Evolutionary conservation across 2,113 vertebrate genomes (phyloP).

Genomic region (Caranx melampygus): DNA sequence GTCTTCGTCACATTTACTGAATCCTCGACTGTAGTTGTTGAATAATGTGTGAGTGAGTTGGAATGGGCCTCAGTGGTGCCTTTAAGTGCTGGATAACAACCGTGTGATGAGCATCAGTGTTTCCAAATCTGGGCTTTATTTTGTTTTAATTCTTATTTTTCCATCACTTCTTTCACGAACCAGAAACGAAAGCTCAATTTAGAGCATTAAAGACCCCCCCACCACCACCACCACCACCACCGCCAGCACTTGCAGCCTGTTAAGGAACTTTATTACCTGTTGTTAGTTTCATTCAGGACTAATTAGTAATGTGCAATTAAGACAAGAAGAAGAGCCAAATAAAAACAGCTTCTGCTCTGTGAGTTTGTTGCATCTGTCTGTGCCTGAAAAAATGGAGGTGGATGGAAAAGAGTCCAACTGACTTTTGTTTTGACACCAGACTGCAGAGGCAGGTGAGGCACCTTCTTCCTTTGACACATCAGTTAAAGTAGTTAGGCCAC

Average conservation of each 20-base stretch:
- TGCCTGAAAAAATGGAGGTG: background rate
- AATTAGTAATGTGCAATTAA: no score
- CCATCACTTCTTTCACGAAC: background rate
- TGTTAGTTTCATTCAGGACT: background rate
- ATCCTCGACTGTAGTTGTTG: background rate
- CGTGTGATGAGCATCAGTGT: slow-evolving; percentile 2
- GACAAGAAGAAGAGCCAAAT: background rate
- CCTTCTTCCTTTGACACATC: no score
- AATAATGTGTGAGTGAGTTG: slow-evolving; percentile 28
- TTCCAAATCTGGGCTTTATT: slow-evolving; percentile 8
- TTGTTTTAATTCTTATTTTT: background rate
- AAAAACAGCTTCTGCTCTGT: background rate
- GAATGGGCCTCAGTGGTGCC: slow-evolving; percentile 4
- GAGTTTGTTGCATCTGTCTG: background rate
- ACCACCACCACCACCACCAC: no score
- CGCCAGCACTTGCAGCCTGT: background rate
- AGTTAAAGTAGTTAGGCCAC: no score
- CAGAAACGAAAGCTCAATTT: background rate
- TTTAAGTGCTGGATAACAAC: slow-evolving; percentile 4
- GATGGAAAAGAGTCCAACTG: background rate
- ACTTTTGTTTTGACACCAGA: background rate
- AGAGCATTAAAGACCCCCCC: no score
- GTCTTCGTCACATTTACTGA: slow-evolving; percentile 10
- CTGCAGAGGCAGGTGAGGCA: background rate
- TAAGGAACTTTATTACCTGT: background rate